phyloP scores from a whole-genome alignment of 2,113 vertebrate genomes.

The Scomber scombrus region DNA sequence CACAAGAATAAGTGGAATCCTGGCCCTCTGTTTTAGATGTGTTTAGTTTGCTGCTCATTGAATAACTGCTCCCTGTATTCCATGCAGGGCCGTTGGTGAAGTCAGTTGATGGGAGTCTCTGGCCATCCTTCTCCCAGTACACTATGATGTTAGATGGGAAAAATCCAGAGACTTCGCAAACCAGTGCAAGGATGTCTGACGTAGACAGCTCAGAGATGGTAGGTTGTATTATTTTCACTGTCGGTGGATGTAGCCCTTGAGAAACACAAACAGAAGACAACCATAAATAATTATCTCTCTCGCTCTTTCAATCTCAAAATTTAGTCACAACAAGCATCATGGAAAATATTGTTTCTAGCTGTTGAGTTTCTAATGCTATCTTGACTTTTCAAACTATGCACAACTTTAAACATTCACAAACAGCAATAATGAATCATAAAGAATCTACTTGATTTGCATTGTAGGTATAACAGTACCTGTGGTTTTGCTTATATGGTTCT shows the following conservation, averaged over 20 bases:
- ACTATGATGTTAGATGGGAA: conserved; percentile 72
- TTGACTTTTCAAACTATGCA: neutral
- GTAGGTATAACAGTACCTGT: conserved; percentile 38
- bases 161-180: conserved; percentile 75
- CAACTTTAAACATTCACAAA: neutral
- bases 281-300: neutral
- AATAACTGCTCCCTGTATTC: conserved; percentile 53
- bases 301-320: neutral
- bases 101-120: conserved; percentile 23
- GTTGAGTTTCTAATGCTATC: neutral
- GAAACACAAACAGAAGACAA: conserved; percentile 16
- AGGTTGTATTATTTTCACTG: conserved; percentile 66
- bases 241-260: conserved; percentile 56
- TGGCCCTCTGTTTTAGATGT: conserved; percentile 35
- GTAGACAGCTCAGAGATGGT: conserved; percentile 47
- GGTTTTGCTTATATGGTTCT: conserved; percentile 66
- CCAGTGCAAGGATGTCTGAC: conserved; percentile 36
- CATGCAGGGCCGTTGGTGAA: conserved; percentile 67
- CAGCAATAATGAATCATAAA: neutral
- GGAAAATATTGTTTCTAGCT: neutral
- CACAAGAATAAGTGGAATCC: conserved; percentile 69
- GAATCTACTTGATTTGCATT: neutral
- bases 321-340: neutral
- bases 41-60: conserved; percentile 74
- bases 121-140: conserved; percentile 72